A percentile compares a stretch with the other conserved stretches of the same genome.
Evolutionary conservation across 1,140 invertebrate genomes (phyloP).

Genomic region (Cyrtorhinus lividipennis): DNA sequence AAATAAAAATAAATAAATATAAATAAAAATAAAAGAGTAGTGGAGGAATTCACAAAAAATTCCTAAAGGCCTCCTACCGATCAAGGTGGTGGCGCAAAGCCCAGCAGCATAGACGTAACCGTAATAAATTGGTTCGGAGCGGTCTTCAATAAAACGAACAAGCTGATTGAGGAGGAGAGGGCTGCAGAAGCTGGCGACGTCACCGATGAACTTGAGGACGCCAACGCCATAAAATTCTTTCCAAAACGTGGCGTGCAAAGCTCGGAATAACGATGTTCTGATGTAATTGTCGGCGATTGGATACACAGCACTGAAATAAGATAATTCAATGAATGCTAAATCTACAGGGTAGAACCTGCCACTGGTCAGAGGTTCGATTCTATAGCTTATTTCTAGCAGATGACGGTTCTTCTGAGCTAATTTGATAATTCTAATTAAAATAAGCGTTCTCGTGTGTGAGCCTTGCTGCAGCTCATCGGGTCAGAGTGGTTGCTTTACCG

Average conservation of each 20-base stretch:
- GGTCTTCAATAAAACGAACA: constrained; percentile 65
- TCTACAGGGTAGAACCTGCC: too few relatives aligned
- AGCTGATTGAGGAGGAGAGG: constrained; percentile 76
- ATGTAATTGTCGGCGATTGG: constrained; percentile 29
- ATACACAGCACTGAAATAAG: constrained; percentile 19
- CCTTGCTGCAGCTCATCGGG: too few relatives aligned
- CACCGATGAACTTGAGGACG: constrained; percentile 68
- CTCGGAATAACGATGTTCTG: constrained; percentile 44
- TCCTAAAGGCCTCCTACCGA: too few relatives aligned
- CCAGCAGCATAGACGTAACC: constrained; percentile 70
- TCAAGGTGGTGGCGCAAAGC: constrained; percentile 47
- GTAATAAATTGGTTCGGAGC: constrained; percentile 42
- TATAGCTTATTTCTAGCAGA: too few relatives aligned
- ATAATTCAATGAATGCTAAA: neutral
- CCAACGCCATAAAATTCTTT: constrained; percentile 79
- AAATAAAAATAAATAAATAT: constrained; percentile 22
- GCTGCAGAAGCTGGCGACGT: constrained; percentile 69
- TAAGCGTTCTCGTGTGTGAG: too few relatives aligned
- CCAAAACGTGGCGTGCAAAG: constrained; percentile 71
- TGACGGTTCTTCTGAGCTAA: too few relatives aligned
- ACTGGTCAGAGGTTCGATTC: too few relatives aligned
- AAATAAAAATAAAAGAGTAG: constrained; percentile 16
- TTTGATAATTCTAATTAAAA: too few relatives aligned
- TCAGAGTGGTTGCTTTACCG: neutral
- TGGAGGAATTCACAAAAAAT: too few relatives aligned